These are phyloP conservation scores for Furcula furcula DNA, from an alignment of 2,888 invertebrate species.

Conservation along the genomic window DNA sequence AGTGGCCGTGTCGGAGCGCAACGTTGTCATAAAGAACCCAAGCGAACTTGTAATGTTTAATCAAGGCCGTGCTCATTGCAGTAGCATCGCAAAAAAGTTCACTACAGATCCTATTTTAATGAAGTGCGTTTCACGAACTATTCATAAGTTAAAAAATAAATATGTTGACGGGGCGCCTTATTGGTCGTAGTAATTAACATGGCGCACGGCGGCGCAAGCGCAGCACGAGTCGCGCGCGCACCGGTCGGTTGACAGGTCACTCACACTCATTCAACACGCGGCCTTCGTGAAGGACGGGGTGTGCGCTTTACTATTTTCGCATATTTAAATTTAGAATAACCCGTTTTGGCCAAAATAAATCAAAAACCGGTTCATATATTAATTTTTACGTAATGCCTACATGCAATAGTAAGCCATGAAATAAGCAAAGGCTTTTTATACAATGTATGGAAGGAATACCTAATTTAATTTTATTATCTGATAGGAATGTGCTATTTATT, in stretches of 20 bases:
- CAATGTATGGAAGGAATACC: too few relatives aligned
- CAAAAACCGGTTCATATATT: background rate
- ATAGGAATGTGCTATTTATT: too few relatives aligned
- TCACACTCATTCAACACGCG: constrained; percentile 58
- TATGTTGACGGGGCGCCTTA: constrained; percentile 70
- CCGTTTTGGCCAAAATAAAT: background rate
- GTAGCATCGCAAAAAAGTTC: constrained; percentile 43
- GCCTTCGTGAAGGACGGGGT: constrained; percentile 68
- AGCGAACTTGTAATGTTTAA: constrained; percentile 69
- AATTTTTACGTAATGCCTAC: too few relatives aligned
- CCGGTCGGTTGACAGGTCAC: constrained; percentile 55
- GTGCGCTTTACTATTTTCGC: constrained; percentile 37
- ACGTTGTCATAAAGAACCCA: constrained; percentile 59
- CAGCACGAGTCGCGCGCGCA: constrained; percentile 39
- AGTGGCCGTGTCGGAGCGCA: constrained; percentile 55
- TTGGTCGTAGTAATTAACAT: constrained; percentile 75
- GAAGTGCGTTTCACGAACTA: constrained; percentile 54
- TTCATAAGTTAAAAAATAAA: constrained; percentile 65
- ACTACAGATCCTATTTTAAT: constrained; percentile 55
- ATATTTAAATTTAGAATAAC: constrained; percentile 9
- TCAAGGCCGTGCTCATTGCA: constrained; percentile 47
- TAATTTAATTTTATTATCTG: too few relatives aligned
- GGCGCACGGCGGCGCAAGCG: constrained; percentile 54
- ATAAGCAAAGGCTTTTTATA: too few relatives aligned
- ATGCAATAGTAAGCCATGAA: too few relatives aligned